These are phyloP conservation scores for Dipodomys stephensi DNA, from an alignment of 2,113 vertebrate genomes.

Conservation along the genomic window DNA sequence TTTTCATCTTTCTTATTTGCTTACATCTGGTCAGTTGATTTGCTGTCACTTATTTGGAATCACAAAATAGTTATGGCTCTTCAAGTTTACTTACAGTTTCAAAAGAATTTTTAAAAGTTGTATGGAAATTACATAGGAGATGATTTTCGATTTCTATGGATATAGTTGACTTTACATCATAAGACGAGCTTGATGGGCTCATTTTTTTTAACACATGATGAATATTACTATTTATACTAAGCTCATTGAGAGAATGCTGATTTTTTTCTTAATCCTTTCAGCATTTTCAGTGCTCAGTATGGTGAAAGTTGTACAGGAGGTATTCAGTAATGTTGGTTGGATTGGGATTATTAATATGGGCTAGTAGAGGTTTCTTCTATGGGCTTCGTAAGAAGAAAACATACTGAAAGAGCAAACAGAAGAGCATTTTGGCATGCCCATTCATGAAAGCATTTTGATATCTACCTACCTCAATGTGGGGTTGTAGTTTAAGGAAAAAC, in stretches of 20 bases:
- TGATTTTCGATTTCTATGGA: neutral
- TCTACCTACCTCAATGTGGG: neutral
- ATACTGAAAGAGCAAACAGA: neutral
- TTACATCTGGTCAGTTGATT: conserved; percentile 52
- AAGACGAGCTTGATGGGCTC: neutral
- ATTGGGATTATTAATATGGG: conserved; percentile 35
- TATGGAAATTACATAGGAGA: neutral
- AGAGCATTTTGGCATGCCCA: neutral
- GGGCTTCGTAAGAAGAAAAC: neutral
- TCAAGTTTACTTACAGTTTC: conserved; percentile 47
- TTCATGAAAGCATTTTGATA: neutral
- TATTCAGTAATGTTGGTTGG: conserved; percentile 41
- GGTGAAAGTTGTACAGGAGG: neutral
- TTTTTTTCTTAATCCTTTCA: conserved; percentile 46
- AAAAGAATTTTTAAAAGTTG: conserved; percentile 29
- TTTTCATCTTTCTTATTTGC: conserved; percentile 59
- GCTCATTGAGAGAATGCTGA: conserved; percentile 23
- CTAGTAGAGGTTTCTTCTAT: conserved; percentile 38
- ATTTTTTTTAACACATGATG: conserved; percentile 31
- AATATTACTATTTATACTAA: conserved; percentile 35
- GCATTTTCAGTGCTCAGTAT: conserved; percentile 19
- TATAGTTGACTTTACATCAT: conserved; percentile 45
- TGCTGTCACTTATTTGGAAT: conserved; percentile 60
- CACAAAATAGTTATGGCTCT: conserved; percentile 37
- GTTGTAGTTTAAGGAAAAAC: conserved; percentile 45